Evolutionary conservation across 2,888 invertebrate species (phyloP).

Genomic region (Heliconius ethilla): DNA sequence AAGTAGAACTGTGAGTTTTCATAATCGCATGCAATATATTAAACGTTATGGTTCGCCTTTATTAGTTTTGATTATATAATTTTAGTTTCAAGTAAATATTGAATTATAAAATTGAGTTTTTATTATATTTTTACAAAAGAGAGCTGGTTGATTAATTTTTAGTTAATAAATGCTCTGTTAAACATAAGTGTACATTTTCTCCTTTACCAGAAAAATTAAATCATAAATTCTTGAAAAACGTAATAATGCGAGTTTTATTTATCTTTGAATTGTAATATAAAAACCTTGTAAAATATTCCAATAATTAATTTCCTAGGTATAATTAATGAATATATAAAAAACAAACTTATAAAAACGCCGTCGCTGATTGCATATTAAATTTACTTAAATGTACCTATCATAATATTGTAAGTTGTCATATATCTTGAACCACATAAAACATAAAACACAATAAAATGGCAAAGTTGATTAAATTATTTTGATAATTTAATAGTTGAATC

Average conservation of each 20-base stretch:
- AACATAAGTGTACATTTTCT: not conserved
- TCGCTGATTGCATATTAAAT: not conserved
- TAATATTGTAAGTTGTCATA: not conserved
- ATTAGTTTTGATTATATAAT: slow-evolving; percentile 39
- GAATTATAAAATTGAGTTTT: not conserved
- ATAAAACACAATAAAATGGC: not conserved
- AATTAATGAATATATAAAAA: not conserved
- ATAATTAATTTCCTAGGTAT: not conserved
- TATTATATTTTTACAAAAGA: not conserved
- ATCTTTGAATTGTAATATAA: not conserved
- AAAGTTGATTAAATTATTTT: not conserved
- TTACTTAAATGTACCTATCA: not conserved
- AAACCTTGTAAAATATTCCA: not conserved
- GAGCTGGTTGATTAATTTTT: not conserved
- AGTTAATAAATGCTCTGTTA: no score
- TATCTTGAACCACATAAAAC: not conserved
- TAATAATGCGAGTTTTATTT: not conserved
- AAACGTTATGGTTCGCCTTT: slow-evolving; percentile 33
- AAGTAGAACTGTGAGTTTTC: slow-evolving; percentile 42
- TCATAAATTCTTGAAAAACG: not conserved
- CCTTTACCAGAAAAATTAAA: not conserved
- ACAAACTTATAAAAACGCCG: not conserved
- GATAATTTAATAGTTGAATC: not conserved
- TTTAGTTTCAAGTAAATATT: slow-evolving; percentile 2
- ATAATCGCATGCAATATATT: slow-evolving; percentile 42